A percentile compares a stretch with the other conserved stretches of the same genome.
phyloP scores from a whole-genome alignment of 2,113 vertebrate genomes.

The Isichthys henryi region DNA sequence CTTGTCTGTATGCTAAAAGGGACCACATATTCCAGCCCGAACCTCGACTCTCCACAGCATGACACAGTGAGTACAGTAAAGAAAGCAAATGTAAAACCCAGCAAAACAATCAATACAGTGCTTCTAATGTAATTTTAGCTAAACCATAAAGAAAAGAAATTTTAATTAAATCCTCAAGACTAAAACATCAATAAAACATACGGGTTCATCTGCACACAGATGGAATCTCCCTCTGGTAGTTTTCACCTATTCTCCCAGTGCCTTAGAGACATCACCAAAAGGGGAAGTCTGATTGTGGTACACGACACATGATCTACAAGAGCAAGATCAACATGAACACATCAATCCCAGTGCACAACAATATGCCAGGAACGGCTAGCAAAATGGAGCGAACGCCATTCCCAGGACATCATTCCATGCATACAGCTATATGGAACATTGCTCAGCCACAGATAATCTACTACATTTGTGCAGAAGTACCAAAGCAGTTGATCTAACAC shows the following conservation, averaged over 20 bases:
- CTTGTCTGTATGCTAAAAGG: not conserved
- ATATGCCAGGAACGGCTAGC: not conserved
- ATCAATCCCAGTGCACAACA: constrained; percentile 2
- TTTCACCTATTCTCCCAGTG: not conserved
- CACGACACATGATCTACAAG: not conserved
- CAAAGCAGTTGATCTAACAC: not conserved
- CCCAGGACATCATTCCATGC: no score
- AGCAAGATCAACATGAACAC: not conserved
- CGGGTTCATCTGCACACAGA: not conserved
- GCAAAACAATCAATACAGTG: not conserved
- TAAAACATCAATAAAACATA: not conserved
- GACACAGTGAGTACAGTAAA: not conserved
- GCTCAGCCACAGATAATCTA: constrained; percentile 6
- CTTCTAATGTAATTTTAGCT: constrained; percentile 5
- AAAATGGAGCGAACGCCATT: not conserved
- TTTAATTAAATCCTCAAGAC: not conserved
- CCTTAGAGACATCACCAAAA: not conserved
- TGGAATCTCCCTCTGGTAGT: not conserved
- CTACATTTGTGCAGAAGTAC: not conserved
- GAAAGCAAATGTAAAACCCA: not conserved
- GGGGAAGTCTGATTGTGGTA: not conserved
- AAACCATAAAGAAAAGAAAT: not conserved
- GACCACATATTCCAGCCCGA: not conserved
- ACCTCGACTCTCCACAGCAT: not conserved
- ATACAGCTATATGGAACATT: not conserved